Evolutionary conservation across 2,797 vertebrate genomes (phyloP), one percentile per base, ranked within the genome.

Genomic region (Diceros bicornis): DNA sequence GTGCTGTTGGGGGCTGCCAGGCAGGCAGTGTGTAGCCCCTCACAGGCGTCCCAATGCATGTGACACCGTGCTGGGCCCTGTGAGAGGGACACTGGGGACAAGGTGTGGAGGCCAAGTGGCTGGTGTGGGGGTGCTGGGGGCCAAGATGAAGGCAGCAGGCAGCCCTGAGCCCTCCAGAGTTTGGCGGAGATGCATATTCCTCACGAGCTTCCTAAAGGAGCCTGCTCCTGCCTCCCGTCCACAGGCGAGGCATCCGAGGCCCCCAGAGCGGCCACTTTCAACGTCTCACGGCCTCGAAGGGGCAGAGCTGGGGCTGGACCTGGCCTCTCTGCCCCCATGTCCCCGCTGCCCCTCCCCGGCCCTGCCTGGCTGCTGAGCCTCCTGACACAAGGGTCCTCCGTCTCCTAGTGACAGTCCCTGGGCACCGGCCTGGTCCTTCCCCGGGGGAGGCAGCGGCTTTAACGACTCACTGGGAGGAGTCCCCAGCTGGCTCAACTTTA

Each of bases 401-500:
- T 91, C 94, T 84, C 96, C 94, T 95, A 93, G 83, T 89, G 77
- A 55, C 32, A 0, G 78, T 32, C 81, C 82, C 23, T 0, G 11
- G 37, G 81, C 1, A 3, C 44, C 44, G 0, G 7, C 74, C 59
- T 62, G 20, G 77, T 37, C n/a, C 85, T 55, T 94, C 81, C 68
- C 66, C 21, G 4, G 69, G 77, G 93, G 7, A 84, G n/a, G 23
- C 23, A 21, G 71, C 0, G 0, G n/a, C 55, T 82, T 59, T 44
- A 44, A 61, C 9, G 0, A 17, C 84, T 78, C 41, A 72, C 91
- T 55, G 21, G 66, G 62, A 34, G 32, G 86, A 79, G 47, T 62
- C 69, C 89, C 95, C 75, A 59, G 29, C 81, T 10, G 52, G 50
- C 72, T 91, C 66, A 12, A 7, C 94, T 91, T 95, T 88, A 93